Percentiles rank a stretch among this genome's conserved stretches.
These are phyloP conservation scores for Conistra vaccinii DNA, from an alignment of 2,888 invertebrate genomes.

Conservation along the genomic window DNA sequence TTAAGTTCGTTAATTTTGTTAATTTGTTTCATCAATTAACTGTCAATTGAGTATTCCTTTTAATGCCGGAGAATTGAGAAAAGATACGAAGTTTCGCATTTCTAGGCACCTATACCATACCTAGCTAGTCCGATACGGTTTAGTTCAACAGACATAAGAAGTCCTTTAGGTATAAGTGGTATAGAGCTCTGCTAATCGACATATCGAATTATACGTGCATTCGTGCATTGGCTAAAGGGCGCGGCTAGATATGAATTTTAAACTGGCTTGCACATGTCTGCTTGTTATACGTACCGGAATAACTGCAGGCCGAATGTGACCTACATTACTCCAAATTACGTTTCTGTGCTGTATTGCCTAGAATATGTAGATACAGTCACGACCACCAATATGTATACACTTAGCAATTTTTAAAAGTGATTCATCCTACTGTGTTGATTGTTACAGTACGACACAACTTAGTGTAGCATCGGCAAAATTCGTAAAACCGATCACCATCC, in stretches of 20 bases:
- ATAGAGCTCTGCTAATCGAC: slow-evolving; percentile 33
- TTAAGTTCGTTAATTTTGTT: slow-evolving; percentile 15
- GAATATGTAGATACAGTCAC: slow-evolving; percentile 22
- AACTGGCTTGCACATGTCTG: slow-evolving; percentile 74
- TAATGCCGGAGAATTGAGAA: not conserved
- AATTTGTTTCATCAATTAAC: not conserved
- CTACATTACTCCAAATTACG: slow-evolving; percentile 77
- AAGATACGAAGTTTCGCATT: not conserved
- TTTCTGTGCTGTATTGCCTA: slow-evolving; percentile 44
- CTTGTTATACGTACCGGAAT: slow-evolving; percentile 69
- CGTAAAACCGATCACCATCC: too few species aligned
- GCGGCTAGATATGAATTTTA: slow-evolving; percentile 87
- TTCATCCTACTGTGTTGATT: too few species aligned
- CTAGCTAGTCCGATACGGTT: not conserved
- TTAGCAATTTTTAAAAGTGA: too few species aligned
- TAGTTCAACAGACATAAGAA: not conserved
- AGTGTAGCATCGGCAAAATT: too few species aligned
- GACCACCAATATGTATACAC: too few species aligned
- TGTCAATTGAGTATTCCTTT: not conserved
- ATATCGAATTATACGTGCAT: slow-evolving; percentile 61
- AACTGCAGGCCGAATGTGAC: slow-evolving; percentile 76
- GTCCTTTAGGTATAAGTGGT: not conserved
- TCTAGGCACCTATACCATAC: not conserved
- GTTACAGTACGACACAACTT: too few species aligned
- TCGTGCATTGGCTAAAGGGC: slow-evolving; percentile 72